These are phyloP conservation scores for Cheilosia impressa DNA, from an alignment of 2,888 invertebrate genomes.

Conservation along the genomic window DNA sequence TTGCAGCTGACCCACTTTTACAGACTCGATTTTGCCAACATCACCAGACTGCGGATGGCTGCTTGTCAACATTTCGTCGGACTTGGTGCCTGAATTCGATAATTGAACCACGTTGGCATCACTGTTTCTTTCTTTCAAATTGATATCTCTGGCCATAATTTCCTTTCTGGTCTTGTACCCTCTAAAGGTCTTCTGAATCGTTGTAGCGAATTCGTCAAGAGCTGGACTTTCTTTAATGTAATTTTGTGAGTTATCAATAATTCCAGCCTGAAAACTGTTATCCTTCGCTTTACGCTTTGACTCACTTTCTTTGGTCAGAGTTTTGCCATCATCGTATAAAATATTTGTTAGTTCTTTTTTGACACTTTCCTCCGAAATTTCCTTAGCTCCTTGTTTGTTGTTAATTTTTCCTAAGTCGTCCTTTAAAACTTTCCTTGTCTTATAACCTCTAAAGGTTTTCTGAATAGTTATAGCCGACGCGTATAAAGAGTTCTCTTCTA, in stretches of 20 bases:
- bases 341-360: too few relatives aligned
- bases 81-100: too few relatives aligned
- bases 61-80: too few relatives aligned
- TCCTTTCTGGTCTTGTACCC: slow-evolving; percentile 61
- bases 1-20: too few relatives aligned
- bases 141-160: not conserved
- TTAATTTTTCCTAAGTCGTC: too few relatives aligned
- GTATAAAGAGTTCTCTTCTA: not conserved
- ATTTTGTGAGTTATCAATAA: too few relatives aligned
- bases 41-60: too few relatives aligned
- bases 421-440: slow-evolving; percentile 28
- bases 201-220: slow-evolving; percentile 57
- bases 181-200: slow-evolving; percentile 74
- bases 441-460: slow-evolving; percentile 72
- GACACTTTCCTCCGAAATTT: not conserved
- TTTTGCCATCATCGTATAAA: not conserved
- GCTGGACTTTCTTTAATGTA: not conserved
- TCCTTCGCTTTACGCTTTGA: too few relatives aligned
- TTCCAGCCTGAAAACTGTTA: too few relatives aligned
- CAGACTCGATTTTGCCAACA: too few relatives aligned
- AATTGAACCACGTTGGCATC: not conserved
- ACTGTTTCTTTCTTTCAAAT: not conserved
- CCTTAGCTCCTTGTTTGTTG: not conserved
- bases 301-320: not conserved
- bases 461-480: slow-evolving; percentile 74